phyloP scores from a whole-genome alignment of 2,888 invertebrate genomes.

The Spilosoma lubricipeda region DNA sequence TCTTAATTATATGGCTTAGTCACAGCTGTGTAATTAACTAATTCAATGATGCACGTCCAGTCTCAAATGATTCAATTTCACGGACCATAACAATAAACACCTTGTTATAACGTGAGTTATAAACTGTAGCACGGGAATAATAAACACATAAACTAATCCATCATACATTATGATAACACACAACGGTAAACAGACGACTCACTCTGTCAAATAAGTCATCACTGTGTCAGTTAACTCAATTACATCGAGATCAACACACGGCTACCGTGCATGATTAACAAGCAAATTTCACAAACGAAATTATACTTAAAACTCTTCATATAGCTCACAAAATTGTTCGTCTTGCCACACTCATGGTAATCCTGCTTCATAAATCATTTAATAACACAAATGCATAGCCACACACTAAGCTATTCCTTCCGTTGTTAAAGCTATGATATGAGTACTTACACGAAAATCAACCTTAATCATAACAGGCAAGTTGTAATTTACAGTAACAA shows the following conservation, averaged over 20 bases:
- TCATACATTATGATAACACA: conserved; percentile 69
- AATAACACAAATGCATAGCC: conserved; percentile 85
- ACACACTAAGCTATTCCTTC: conserved; percentile 85
- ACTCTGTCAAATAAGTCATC: conserved; percentile 85
- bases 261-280: conserved; percentile 83
- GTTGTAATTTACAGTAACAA: conserved; percentile 42
- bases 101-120: conserved; percentile 54
- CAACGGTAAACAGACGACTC: conserved; percentile 76
- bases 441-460: conserved; percentile 43
- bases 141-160: conserved; percentile 66
- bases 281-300: conserved; percentile 53
- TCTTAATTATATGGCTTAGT: conserved; percentile 28
- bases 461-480: conserved; percentile 45
- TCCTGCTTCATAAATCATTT: conserved; percentile 86
- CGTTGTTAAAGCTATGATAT: conserved; percentile 71
- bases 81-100: conserved; percentile 40
- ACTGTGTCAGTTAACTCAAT: conserved; percentile 85
- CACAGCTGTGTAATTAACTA: conserved; percentile 37
- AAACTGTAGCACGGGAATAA: conserved; percentile 52
- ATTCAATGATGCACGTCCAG: conserved; percentile 38
- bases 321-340: conserved; percentile 69
- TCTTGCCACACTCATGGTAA: conserved; percentile 66
- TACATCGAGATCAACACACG: conserved; percentile 84
- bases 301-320: conserved; percentile 59
- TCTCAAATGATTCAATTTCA: conserved; percentile 41